Evolutionary conservation across 2,797 vertebrate genomes (phyloP).

Genomic region (Corythornis leucogaster): DNA sequence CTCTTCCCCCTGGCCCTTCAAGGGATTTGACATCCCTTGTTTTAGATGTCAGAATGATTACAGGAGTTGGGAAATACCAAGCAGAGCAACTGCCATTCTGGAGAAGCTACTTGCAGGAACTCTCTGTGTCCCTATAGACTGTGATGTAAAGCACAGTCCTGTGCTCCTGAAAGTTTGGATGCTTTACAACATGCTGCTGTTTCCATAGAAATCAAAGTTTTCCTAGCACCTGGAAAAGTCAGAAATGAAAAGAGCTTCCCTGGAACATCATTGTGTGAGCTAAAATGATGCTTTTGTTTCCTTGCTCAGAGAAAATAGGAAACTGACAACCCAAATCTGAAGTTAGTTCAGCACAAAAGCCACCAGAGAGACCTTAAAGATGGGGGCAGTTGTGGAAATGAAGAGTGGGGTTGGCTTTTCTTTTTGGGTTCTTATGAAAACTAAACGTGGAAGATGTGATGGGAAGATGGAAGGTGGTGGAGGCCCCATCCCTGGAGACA

Average conservation of each 20-base stretch:
- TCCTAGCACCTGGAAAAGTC: conserved; percentile 23
- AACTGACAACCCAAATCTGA: background rate
- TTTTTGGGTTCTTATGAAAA: background rate
- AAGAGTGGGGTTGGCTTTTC: background rate
- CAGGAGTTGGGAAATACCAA: background rate
- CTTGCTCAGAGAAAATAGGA: background rate
- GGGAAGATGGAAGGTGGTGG: too few relatives aligned
- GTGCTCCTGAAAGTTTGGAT: conserved; percentile 17
- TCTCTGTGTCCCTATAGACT: background rate
- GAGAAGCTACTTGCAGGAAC: background rate
- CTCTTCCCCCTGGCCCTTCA: background rate
- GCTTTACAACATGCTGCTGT: conserved; percentile 15
- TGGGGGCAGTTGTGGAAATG: background rate
- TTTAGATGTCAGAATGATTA: conserved; percentile 15
- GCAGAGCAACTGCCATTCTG: background rate
- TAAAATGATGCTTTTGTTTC: background rate
- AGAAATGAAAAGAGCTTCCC: conserved; percentile 35
- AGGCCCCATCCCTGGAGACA: too few relatives aligned
- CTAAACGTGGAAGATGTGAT: background rate
- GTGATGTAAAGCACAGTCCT: conserved; percentile 1
- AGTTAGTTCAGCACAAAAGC: conserved; percentile 6
- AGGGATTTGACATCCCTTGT: background rate
- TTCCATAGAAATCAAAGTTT: conserved; percentile 46
- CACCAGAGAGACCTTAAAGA: background rate
- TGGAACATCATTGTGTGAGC: background rate